Evolutionary conservation across 2,888 invertebrate species (phyloP), one percentile per base, ranked within the genome.

Genomic region (Megastigmus dorsalis): DNA sequence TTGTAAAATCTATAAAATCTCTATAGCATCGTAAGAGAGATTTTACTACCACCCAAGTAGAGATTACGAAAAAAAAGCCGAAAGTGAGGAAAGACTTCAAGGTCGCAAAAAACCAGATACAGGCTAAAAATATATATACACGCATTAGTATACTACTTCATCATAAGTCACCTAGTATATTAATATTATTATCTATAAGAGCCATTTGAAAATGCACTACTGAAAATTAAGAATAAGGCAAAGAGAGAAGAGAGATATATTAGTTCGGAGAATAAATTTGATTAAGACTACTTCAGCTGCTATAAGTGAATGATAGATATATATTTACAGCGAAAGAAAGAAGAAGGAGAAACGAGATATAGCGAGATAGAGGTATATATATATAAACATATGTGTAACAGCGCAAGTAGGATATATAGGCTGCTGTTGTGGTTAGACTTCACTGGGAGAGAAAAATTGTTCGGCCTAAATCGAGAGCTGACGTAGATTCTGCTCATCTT

Each of bases 401-500:
- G 23, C 28, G 50, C 7, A n/a, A 23, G 23, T 20, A 9, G 23
- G 9, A n/a, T 57, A 4, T 20, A 23, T 18, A 54, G 43, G 23
- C 13, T 50, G 48, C 5, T 50, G 20, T 41, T 59, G 10, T 13
- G 26, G n/a, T n/a, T n/a, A n/a, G n/a, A n/a, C n/a, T 10, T 3
- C 30, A 43, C 30, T 57, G 45, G 6, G 33, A 52, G 41, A 41
- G n/a, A 66, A 55, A 54, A 50, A 52, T 66, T 57, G 59, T 52
- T 66, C 23, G 38, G 55, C 52, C 50, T 66, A 66, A 66, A 66
- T 72, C 57, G 45, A 65, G 50, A 59, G 50, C 69, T 54, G 52
- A 62, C 62, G 43, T 52, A n/a, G 65, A 23, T 36, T 48, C 41
- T 28, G 26, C 23, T 43, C 43, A 9, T 60, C 60, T 15, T 28